These are phyloP conservation scores for Spongia lamella DNA, from an alignment of 37 sponge, comb jelly and placozoan species.

Conservation along the genomic window DNA sequence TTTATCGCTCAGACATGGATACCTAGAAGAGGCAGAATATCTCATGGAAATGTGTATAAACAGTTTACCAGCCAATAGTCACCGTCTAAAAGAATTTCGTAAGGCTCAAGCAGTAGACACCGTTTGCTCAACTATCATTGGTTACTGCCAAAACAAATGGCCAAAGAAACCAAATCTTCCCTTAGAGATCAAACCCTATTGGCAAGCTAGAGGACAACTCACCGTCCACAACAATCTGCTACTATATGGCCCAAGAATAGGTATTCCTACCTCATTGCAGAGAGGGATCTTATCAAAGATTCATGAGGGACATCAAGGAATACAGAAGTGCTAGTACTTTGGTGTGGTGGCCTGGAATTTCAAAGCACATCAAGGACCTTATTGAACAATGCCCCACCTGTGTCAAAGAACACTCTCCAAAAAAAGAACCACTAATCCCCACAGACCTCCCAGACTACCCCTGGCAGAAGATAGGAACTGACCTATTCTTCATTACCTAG, in stretches of 20 bases:
- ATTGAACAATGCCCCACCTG: background rate
- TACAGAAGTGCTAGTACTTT: constrained; percentile 1
- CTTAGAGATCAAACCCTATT: constrained; percentile 9
- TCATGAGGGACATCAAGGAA: constrained; percentile 23
- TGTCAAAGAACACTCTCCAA: background rate
- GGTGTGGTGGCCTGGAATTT: too few species aligned
- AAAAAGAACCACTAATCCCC: constrained; percentile 8
- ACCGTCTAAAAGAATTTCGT: background rate
- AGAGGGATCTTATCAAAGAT: background rate
- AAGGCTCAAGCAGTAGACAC: background rate
- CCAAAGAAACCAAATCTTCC: constrained; percentile 3
- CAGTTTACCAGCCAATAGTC: background rate
- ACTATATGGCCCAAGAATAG: constrained; percentile 6
- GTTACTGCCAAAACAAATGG: constrained; percentile 18
- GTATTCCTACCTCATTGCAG: background rate
- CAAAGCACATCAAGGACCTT: background rate
- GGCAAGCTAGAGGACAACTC: constrained; percentile 5
- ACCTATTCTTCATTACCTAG: background rate
- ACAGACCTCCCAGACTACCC: constrained; percentile 8
- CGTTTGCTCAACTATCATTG: constrained; percentile 2
- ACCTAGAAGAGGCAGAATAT: background rate
- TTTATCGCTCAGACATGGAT: background rate
- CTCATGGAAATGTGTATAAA: background rate
- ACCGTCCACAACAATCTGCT: background rate
- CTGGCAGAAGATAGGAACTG: constrained; percentile 18